phyloP scores from a whole-genome alignment of 2,797 vertebrate genomes.

The Threskiornis aethiopicus region DNA sequence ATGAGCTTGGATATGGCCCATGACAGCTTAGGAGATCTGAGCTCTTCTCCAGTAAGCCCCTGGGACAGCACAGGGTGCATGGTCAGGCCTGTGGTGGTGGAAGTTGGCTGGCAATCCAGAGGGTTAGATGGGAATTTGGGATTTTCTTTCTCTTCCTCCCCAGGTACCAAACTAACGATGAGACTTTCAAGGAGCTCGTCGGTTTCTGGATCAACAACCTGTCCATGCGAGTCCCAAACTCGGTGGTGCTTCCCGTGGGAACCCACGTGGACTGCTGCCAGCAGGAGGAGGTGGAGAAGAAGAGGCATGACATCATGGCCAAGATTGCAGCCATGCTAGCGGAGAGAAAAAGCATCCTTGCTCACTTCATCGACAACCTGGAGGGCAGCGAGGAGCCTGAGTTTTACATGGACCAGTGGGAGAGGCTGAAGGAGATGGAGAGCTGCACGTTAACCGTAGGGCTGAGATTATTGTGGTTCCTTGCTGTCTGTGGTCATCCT shows the following conservation, averaged over 20 bases:
- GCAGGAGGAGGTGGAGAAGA: conserved; percentile 68
- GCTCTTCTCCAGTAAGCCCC: neutral
- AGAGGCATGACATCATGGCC: conserved; percentile 69
- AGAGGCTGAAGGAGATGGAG: conserved; percentile 71
- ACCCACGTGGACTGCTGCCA: conserved; percentile 76
- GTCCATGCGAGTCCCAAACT: conserved; percentile 77
- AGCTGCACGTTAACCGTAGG: conserved; percentile 65
- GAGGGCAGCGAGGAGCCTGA: conserved; percentile 53
- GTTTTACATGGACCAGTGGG: conserved; percentile 71
- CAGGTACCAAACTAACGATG: conserved; percentile 45
- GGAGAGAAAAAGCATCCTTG: conserved; percentile 62
- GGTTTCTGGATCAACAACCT: conserved; percentile 83
- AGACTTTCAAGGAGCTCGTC: conserved; percentile 72
- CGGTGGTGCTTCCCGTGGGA: conserved; percentile 77
- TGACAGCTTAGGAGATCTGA: neutral
- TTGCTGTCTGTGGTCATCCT: neutral
- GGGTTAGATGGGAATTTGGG: neutral
- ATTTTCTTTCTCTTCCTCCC: neutral
- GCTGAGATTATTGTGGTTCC: neutral
- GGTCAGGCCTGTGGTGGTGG: neutral
- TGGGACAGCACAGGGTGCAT: neutral
- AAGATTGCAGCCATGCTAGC: conserved; percentile 64
- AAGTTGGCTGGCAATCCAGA: neutral
- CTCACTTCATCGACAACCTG: conserved; percentile 69
- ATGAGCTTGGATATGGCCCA: neutral